Evolutionary conservation across 2,888 invertebrate species (phyloP).

Genomic region (Homarus gammarus): DNA sequence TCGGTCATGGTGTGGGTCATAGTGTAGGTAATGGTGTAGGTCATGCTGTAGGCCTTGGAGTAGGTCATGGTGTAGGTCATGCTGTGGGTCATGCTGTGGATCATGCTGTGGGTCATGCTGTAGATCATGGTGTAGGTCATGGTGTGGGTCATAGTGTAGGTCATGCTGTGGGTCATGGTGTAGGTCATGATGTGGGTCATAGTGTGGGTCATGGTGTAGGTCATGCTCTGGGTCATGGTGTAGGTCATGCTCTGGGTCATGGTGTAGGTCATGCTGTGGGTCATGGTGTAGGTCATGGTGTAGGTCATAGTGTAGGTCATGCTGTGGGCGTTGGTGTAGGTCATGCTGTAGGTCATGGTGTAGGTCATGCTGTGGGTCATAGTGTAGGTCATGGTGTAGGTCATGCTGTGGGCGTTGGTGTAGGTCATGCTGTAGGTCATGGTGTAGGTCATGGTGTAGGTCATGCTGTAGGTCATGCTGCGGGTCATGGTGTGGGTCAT

Average conservation of each 20-base stretch:
- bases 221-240: background rate
- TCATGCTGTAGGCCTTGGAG: no score
- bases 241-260: no score
- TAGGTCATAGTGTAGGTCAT: background rate
- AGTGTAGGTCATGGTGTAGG: background rate
- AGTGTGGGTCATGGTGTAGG: background rate
- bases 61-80: background rate
- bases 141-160: background rate
- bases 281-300: background rate
- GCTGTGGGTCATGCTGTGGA: background rate
- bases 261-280: background rate
- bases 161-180: no score
- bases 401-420: background rate
- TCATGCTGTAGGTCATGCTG: background rate
- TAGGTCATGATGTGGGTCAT: background rate
- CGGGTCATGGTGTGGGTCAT: background rate
- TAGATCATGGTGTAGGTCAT: background rate
- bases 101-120: background rate
- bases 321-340: background rate
- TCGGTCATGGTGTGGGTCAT: no score
- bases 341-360: background rate
- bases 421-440: background rate
- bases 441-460: background rate
- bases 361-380: constrained; percentile 14
- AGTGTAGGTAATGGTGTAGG: background rate